Base-by-base conservation (phyloP, 2,888 invertebrate genomes). In the Drosophila mimetica region DNA sequence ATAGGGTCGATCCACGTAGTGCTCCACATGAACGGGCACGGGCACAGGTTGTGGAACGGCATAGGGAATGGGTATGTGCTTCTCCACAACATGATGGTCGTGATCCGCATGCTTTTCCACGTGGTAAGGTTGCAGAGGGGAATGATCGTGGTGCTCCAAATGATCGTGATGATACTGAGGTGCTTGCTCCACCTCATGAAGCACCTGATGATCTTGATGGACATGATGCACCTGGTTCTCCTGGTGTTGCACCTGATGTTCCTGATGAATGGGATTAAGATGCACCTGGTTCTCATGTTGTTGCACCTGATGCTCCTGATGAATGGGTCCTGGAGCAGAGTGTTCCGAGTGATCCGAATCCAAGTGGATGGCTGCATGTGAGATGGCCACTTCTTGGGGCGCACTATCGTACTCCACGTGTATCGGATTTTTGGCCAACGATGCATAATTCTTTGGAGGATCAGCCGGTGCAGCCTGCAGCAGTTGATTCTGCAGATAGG, bases 31-130 rank as follows among this genome's bases (percentile, higher is more conserved):
- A 0, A 89, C 80, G 0, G 91, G 90, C 6, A 91, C 85, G 20
- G 93, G 92, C 0, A 93, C 91, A 0, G 93, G 93, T 6, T 94
- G 93, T 6, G 94, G 93, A 0, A 90, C 88, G 0, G 91, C 89
- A 52, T 91, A 94, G 92, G 93, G 83, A 4, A 92, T 83, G 2
- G 90, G 90, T 13, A 91, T 89, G 57, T 91, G 93, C 67, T 93
- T 93, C 71, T 94, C 93, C 1, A 94, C 90, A 1, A 93, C 93
- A 2, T 93, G 90, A 51, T 91, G 92, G 37, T 93, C 92, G 66
- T 81, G 77, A 28, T 90, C 86, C 13, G 9, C 9, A 2, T 0
- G 9, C 74, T 92, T 92, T 11, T 93, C 93, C 1, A 93, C 92
- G 8, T 63, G 51, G n/a, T 59, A 57, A 11, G 34, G 13, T 16